Base-by-base conservation (phyloP, 1,140 invertebrate genomes). In the Drosophila burlai region DNA sequence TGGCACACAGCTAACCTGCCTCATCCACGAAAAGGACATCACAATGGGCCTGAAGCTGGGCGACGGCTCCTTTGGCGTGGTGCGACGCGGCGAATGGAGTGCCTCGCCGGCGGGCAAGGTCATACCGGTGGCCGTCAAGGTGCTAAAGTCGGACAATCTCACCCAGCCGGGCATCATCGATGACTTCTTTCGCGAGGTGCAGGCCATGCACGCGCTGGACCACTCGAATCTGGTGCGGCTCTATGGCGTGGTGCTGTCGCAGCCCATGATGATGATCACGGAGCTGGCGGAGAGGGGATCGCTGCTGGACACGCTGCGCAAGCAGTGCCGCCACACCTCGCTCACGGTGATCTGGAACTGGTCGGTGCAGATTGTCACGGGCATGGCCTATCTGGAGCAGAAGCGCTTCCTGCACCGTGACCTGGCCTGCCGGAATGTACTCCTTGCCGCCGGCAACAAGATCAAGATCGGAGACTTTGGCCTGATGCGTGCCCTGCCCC, bases 391-490 rank as follows among this genome's bases (percentile, higher is more conserved):
- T 94, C 94, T 99, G 31, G 98, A 99, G 94, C 96, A 96, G 21
- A 98, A 98, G 90, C 94, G 98, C 63, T 99, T 98, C 89, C 94
- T 99, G 26, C 98, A 99, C 93, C 94, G 98, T 74, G 98, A 99
- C 94, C 93, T 99, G 18, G 98, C 98, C 3, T 98, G 98, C 84
- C 94, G 98, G 64, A 99, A 99, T 94, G 97, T 99, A 4, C 94
- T 99, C 0, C 92, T 99, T 1, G 95, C 97, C 38, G 95, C 96
- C 47, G 93, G 95, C 29, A 96, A 98, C 91, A 96, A 98, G 96
- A 95, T 99, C 0, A 99, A 99, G 94, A 99, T 99, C 72, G 98
- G 98, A 26, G 99, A 99, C 94, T 99, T 99, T 95, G 99, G 99
- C 11, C 93, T 99, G 55, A 99, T 99, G 98, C 94, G 98, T 77